Percentiles rank a stretch among this genome's conserved stretches.
Conservation (phyloP, 2,888 invertebrate genomes). For the Mylabris sibirica region DNA sequence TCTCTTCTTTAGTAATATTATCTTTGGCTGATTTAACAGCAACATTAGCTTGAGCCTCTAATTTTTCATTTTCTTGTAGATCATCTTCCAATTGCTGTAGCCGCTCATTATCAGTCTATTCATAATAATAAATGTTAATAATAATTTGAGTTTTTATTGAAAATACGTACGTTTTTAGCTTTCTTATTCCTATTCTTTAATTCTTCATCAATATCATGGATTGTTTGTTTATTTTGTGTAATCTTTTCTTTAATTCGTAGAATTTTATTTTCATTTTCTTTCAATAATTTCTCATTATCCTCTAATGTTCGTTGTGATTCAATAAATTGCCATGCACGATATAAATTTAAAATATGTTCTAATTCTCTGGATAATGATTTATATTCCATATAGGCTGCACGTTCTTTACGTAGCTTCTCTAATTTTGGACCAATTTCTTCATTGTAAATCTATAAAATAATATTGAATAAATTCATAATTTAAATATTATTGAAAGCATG, state of each 20-base stretch:
- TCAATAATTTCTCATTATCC: conserved; percentile 48
- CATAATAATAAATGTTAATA: conserved; percentile 30
- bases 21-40: conserved; percentile 71
- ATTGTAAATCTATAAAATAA: conserved; percentile 65
- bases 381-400: conserved; percentile 84
- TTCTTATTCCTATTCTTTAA: conserved; percentile 70
- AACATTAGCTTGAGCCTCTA: conserved; percentile 72
- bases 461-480: conserved; percentile 6
- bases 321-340: conserved; percentile 76
- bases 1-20: conserved; percentile 72
- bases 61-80: conserved; percentile 70
- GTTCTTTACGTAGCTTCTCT: conserved; percentile 83
- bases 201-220: conserved; percentile 66
- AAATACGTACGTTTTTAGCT: conserved; percentile 69
- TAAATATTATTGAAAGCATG: conserved; percentile 34
- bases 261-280: conserved; percentile 47
- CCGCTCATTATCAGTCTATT: conserved; percentile 73
- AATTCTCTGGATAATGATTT: conserved; percentile 86
- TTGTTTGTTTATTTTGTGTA: conserved; percentile 64
- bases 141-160: not conserved
- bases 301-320: conserved; percentile 49
- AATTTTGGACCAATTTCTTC: conserved; percentile 94
- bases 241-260: conserved; percentile 61
- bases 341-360: conserved; percentile 79
- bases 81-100: conserved; percentile 71